Evolutionary conservation across 1,140 invertebrate genomes (phyloP).

Genomic region (Matsumurasca onukii): DNA sequence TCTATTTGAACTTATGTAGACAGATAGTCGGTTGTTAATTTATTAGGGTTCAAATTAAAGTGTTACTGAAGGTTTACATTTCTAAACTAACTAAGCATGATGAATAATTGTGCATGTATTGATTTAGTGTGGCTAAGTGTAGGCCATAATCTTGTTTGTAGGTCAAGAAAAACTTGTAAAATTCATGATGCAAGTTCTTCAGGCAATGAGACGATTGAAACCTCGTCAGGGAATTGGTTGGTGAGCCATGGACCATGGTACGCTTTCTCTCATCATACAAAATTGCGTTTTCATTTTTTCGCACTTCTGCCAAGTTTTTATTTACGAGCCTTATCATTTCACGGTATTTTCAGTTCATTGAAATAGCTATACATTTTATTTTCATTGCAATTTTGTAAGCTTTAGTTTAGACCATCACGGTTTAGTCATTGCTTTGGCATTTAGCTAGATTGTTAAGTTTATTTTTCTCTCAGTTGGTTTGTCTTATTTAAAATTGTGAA

Average conservation of each 20-base stretch:
- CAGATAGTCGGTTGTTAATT: no score
- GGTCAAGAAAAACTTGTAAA: constrained; percentile 10
- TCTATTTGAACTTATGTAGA: no score
- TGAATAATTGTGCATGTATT: neutral
- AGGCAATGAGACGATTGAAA: constrained; percentile 8
- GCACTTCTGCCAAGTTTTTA: neutral
- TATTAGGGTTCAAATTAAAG: no score
- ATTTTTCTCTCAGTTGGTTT: no score
- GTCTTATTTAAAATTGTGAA: no score
- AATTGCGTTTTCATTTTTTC: neutral
- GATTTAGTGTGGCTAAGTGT: neutral
- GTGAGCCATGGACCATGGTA: constrained; percentile 13
- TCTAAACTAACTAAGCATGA: no score
- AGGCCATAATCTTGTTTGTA: neutral
- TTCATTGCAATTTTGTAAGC: neutral
- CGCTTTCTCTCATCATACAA: neutral
- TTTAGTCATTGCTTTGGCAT: no score
- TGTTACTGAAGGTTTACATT: no score
- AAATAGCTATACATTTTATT: neutral
- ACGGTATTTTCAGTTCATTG: neutral
- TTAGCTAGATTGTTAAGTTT: no score
- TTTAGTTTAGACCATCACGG: no score
- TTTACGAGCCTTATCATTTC: neutral
- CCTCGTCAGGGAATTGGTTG: neutral
- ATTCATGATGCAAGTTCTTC: neutral